Evolutionary conservation across 2,113 vertebrate species (phyloP).

Genomic region (Rhadina sibilatrix): DNA sequence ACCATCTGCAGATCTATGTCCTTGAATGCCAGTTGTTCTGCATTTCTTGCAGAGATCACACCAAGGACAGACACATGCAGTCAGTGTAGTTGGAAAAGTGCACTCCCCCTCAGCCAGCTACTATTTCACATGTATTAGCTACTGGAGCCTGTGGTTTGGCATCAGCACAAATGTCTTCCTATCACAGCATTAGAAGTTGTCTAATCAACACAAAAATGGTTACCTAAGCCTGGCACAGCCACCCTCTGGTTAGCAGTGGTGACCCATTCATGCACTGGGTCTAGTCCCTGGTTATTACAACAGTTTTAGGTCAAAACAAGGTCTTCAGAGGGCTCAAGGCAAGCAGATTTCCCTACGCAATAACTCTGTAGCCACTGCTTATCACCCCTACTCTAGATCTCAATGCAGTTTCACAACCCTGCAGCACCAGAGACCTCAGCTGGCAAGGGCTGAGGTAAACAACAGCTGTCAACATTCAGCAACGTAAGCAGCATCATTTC

Average conservation of each 20-base stretch:
- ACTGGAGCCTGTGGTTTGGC: slow-evolving; percentile 13
- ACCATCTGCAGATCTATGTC: background rate
- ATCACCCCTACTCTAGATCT: slow-evolving; percentile 5
- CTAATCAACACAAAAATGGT: background rate
- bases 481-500: background rate
- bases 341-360: background rate
- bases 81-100: background rate
- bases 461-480: background rate
- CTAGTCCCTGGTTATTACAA: background rate
- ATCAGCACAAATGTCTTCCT: background rate
- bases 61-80: background rate
- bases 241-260: background rate
- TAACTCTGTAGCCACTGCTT: background rate
- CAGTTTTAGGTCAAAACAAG: background rate
- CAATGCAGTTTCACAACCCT: background rate
- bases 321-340: background rate
- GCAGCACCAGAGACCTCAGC: background rate
- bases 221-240: background rate
- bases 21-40: background rate
- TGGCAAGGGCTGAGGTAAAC: background rate
- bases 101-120: background rate
- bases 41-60: background rate
- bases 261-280: fast-evolving
- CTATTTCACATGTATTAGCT: background rate
- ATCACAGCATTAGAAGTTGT: background rate